Conservation (phyloP, 2,888 invertebrate genomes). For the Physocephala rufipes region DNA sequence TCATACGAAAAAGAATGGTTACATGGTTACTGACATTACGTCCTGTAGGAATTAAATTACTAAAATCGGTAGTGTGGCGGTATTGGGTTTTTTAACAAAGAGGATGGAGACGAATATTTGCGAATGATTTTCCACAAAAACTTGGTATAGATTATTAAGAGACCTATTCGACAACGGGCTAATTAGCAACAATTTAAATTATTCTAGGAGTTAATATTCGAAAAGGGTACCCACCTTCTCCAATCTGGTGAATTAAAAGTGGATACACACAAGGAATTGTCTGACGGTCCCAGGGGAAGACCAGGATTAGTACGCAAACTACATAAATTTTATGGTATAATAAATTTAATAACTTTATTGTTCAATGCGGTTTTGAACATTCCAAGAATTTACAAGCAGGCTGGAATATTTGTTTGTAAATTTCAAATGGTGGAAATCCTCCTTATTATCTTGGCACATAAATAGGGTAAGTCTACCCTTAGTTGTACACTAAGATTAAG, state of each 20-base stretch:
- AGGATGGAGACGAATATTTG: conserved; percentile 36
- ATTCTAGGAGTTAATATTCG: conserved; percentile 31
- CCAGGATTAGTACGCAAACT: conserved; percentile 16
- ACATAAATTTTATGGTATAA: conserved; percentile 27
- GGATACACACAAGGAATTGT: not conserved
- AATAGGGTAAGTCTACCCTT: not conserved
- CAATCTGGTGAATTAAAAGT: conserved; percentile 21
- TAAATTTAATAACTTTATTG: conserved; percentile 17
- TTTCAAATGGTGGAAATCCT: conserved; percentile 29
- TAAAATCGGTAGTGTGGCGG: too few relatives aligned
- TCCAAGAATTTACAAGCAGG: conserved; percentile 15
- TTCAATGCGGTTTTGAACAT: conserved; percentile 18
- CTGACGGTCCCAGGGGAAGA: too few relatives aligned
- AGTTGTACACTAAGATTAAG: conserved; percentile 12
- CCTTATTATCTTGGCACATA: conserved; percentile 31
- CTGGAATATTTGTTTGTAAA: conserved; percentile 20
- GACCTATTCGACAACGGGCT: conserved; percentile 38
- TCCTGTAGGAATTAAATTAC: not conserved
- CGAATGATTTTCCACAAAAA: conserved; percentile 38
- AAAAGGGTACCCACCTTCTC: conserved; percentile 24
- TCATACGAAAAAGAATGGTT: conserved; percentile 16
- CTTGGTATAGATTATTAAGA: conserved; percentile 38
- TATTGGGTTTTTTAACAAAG: not conserved
- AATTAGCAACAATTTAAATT: conserved; percentile 36
- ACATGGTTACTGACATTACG: not conserved